Evolutionary conservation across 2,797 vertebrate genomes (phyloP).

Genomic region (Myiotriccus ornatus): DNA sequence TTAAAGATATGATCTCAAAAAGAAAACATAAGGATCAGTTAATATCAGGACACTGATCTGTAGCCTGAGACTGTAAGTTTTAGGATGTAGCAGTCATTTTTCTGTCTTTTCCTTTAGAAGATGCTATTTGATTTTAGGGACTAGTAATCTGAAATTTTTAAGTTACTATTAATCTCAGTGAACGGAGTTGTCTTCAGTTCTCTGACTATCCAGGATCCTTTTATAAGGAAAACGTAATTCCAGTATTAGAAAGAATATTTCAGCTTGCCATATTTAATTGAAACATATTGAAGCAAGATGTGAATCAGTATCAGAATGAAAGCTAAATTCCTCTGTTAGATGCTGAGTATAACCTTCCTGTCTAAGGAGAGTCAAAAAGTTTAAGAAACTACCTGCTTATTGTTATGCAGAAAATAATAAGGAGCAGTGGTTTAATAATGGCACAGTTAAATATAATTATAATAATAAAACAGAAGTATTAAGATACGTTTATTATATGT

Average conservation of each 20-base stretch:
- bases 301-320: not conserved
- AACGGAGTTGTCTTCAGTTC: not conserved
- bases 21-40: not conserved
- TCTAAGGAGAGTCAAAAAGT: not conserved
- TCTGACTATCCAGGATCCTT: conserved; percentile 12
- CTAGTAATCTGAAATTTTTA: not conserved
- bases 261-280: conserved; percentile 14
- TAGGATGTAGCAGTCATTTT: not conserved
- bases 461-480: not conserved
- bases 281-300: conserved; percentile 27
- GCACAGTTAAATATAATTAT: not conserved
- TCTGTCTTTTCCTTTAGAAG: not conserved
- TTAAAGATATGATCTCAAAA: not conserved
- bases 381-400: not conserved
- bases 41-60: not conserved
- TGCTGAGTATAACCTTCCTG: not conserved
- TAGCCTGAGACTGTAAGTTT: not conserved
- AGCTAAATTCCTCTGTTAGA: not conserved
- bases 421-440: not conserved
- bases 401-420: not conserved
- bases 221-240: not conserved
- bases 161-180: not conserved
- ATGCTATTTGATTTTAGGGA: not conserved
- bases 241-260: conserved; percentile 26
- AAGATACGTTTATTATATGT: not conserved